phyloP scores from a whole-genome alignment of 2,888 invertebrate genomes.

The Muscina levida region DNA sequence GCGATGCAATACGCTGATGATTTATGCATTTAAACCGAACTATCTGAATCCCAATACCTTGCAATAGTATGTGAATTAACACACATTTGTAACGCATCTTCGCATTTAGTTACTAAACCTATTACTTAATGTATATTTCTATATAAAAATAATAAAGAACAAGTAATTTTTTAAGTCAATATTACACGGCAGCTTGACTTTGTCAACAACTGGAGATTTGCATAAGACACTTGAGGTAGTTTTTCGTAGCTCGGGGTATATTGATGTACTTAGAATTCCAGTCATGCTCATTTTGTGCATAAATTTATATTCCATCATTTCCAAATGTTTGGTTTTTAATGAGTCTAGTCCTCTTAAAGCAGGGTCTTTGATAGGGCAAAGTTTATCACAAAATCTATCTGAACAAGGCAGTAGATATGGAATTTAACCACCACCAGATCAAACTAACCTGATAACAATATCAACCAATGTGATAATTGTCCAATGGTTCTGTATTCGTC shows the following conservation, averaged over 20 bases:
- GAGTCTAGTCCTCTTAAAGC: conserved; percentile 81
- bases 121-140: too few species aligned
- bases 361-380: conserved; percentile 74
- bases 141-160: too few species aligned
- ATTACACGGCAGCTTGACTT: too few species aligned
- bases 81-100: background rate
- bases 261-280: conserved; percentile 83
- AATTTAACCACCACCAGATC: too few species aligned
- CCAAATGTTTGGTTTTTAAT: conserved; percentile 82
- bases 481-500: too few species aligned
- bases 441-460: too few species aligned
- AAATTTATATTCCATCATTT: conserved; percentile 84
- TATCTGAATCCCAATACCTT: conserved; percentile 92
- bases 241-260: conserved; percentile 80
- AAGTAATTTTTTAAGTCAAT: too few species aligned
- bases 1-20: conserved; percentile 93
- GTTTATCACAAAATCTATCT: conserved; percentile 79
- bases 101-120: too few species aligned
- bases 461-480: too few species aligned
- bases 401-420: too few species aligned
- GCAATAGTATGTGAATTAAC: background rate
- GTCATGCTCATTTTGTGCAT: conserved; percentile 80
- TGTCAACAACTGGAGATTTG: conserved; percentile 70
- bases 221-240: conserved; percentile 79
- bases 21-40: conserved; percentile 85